phyloP scores from a whole-genome alignment of 2,113 vertebrate species.

The Thomomys bottae region DNA sequence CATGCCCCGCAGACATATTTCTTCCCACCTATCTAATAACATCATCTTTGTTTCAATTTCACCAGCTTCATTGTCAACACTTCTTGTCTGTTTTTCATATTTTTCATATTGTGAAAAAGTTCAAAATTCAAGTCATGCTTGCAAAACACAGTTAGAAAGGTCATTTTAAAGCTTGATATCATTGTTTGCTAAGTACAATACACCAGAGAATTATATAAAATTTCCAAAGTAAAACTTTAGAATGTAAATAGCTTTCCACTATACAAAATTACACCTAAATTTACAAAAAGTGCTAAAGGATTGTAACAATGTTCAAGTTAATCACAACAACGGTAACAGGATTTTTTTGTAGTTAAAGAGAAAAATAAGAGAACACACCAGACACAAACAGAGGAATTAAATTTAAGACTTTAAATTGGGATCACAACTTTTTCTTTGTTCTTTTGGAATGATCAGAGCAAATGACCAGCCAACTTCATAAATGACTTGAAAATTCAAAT shows the following conservation, averaged over 20 bases:
- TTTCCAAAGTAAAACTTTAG: neutral
- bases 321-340: neutral
- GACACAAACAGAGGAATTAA: neutral
- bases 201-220: neutral
- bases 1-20: neutral
- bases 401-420: neutral
- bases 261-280: neutral
- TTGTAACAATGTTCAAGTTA: neutral
- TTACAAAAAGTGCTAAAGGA: neutral
- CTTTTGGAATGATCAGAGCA: neutral
- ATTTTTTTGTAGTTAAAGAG: neutral
- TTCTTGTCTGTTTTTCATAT: neutral
- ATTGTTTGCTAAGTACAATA: neutral
- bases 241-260: neutral
- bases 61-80: neutral
- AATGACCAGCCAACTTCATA: neutral
- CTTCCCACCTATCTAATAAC: neutral
- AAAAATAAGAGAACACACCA: neutral
- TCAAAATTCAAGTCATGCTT: slow-evolving; percentile 36
- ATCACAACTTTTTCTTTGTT: neutral
- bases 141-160: neutral
- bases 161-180: neutral
- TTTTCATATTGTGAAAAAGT: neutral
- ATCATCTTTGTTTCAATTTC: slow-evolving; percentile 17
- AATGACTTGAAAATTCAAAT: neutral